phyloP scores from a whole-genome alignment of 2,888 invertebrate genomes.

The Arctia plantaginis region DNA sequence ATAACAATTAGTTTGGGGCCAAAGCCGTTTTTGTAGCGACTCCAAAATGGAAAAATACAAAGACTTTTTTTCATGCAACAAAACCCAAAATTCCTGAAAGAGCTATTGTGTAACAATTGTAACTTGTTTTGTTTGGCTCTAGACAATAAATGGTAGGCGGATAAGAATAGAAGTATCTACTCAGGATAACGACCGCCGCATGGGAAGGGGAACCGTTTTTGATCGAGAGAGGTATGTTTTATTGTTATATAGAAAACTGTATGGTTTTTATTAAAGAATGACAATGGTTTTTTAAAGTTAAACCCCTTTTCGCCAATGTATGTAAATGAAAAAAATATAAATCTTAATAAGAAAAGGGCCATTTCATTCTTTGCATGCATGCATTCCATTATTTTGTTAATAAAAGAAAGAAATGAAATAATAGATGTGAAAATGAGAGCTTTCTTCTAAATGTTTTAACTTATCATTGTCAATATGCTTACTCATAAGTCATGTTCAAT shows the following conservation, averaged over 20 bases:
- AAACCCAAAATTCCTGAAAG: conserved; percentile 20
- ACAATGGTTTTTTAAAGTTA: background rate
- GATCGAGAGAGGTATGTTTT: conserved; percentile 77
- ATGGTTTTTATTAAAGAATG: conserved; percentile 45
- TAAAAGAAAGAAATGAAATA: background rate
- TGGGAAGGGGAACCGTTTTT: conserved; percentile 84
- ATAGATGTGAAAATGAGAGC: background rate
- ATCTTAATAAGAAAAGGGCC: background rate
- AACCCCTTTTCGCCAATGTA: background rate
- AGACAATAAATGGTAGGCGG: conserved; percentile 91
- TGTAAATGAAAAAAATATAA: background rate
- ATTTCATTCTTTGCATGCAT: background rate
- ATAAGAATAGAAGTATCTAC: conserved; percentile 93
- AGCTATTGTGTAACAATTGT: conserved; percentile 35
- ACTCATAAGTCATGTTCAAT: background rate
- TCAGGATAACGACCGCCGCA: conserved; percentile 90
- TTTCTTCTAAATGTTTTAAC: too few relatives aligned
- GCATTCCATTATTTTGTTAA: too few relatives aligned
- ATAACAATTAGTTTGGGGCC: background rate
- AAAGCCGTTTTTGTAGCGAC: conserved; percentile 2
- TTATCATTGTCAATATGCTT: background rate
- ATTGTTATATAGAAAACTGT: conserved; percentile 12
- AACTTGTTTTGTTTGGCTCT: conserved; percentile 44
- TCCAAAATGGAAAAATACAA: background rate
- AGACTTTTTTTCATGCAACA: background rate